These are phyloP conservation scores for Montipora foliosa DNA, from an alignment of 64 coral and sea anemone genomes.

Conservation along the genomic window DNA sequence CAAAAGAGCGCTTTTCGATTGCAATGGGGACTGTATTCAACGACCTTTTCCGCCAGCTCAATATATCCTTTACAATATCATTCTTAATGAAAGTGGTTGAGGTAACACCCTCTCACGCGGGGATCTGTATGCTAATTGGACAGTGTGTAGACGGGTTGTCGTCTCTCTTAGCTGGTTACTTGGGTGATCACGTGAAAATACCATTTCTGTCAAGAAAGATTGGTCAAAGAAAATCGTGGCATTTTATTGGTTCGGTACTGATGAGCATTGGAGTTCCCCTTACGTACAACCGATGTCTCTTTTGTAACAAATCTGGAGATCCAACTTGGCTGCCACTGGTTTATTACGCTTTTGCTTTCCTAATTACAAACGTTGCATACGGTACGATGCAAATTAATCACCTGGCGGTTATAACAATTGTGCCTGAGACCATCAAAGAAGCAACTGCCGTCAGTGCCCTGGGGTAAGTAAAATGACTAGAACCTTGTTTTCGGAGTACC, in stretches of 20 bases:
- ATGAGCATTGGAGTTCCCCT: neutral
- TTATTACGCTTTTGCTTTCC: neutral
- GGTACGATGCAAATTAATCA: conserved; percentile 22
- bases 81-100: conserved; percentile 13
- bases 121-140: neutral
- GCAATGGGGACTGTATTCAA: conserved; percentile 15
- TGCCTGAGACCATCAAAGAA: neutral
- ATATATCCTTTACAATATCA: neutral
- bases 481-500: too few species aligned
- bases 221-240: too few species aligned
- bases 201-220: too few species aligned
- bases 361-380: neutral
- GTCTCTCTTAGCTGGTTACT: neutral
- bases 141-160: neutral
- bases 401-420: neutral
- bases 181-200: too few species aligned
- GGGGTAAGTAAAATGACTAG: neutral
- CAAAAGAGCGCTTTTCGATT: neutral
- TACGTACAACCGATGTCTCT: neutral
- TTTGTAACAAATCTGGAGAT: neutral
- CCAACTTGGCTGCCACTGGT: neutral
- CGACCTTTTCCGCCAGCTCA: neutral
- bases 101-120: neutral
- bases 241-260: neutral
- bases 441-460: neutral